Evolutionary conservation across 1,140 invertebrate species (phyloP), one percentile per base, ranked within the genome.

Genomic region (Metaphire vulgaris): DNA sequence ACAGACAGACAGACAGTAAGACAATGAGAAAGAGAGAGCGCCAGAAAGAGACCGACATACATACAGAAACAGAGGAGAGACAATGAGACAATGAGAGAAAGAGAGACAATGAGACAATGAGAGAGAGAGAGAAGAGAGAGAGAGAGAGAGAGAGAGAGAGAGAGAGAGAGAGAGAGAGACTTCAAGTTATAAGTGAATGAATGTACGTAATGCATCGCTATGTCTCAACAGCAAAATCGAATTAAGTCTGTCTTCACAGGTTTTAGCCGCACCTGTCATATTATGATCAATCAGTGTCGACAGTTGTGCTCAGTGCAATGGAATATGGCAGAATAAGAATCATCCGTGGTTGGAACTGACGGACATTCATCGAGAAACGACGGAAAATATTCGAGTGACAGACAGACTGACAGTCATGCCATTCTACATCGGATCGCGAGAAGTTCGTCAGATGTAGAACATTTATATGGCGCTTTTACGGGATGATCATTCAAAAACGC

Each of bases 361-460:
- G 34, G 95, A 98, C 88, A 96, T 99, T n/a, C 95, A 98, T 84
- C 93, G 95, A 83, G 95, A 98, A 88, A 98, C 95, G 0, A 98
- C 96, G 0, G 95, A 98, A 86, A 92, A 93, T 85, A 91, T 98
- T 79, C 88, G 96, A 28, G 92, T 99, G 2, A n/a, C n/a, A n/a
- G n/a, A n/a, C n/a, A n/a, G n/a, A n/a, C n/a, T n/a, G n/a, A 99
- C 96, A 14, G 96, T 98, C 1, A 98, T 97, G 85, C 96, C 96
- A 1, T 98, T 98, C 87, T 98, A 97, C 83, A 96, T 97, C 92
- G 94, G 94, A 32, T 95, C 92, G 81, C 89, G 94, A 79, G 84
- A n/a, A n/a, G n/a, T n/a, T n/a, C n/a, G n/a, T n/a, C n/a, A n/a
- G n/a, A n/a, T n/a, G n/a, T n/a, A n/a, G n/a, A n/a, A n/a, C n/a